These are phyloP conservation scores for Eilema caniola DNA, from an alignment of 2,888 invertebrate genomes.

Conservation along the genomic window DNA sequence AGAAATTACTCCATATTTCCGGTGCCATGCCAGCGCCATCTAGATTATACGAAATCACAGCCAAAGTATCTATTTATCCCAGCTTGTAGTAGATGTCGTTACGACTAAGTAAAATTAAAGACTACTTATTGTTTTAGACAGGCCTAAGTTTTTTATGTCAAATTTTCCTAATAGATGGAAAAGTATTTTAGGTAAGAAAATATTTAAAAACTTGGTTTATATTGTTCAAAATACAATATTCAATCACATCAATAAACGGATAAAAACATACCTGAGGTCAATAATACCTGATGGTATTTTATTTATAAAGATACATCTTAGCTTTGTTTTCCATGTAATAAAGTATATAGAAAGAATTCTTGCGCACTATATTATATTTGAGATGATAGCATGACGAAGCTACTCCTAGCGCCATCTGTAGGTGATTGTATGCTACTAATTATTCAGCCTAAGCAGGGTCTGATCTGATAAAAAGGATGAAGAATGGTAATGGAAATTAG, in stretches of 20 bases:
- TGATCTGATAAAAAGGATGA: no score
- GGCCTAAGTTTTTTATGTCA: background rate
- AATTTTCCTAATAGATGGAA: background rate
- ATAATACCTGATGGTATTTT: background rate
- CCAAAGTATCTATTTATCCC: constrained; percentile 20
- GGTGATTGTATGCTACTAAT: background rate
- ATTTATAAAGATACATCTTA: background rate
- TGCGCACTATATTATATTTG: background rate
- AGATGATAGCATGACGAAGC: no score
- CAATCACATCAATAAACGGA: background rate
- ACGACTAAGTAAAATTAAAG: no score
- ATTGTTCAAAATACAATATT: background rate
- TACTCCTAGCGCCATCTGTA: background rate
- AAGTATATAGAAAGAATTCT: background rate
- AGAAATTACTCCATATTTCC: constrained; percentile 36
- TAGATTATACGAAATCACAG: constrained; percentile 7
- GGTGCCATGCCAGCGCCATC: constrained; percentile 53
- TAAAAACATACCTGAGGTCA: background rate
- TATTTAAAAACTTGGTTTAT: background rate
- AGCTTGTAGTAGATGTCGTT: constrained; percentile 35
- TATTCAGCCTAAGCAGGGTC: background rate
- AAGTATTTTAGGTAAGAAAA: background rate
- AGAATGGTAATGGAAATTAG: background rate
- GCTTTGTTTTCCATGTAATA: background rate
- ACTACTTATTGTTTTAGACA: no score